A percentile compares a stretch with the other conserved stretches of the same genome.
These are phyloP conservation scores for Punctoribates punctum DNA, from an alignment of 2,888 invertebrate genomes.

Conservation along the genomic window DNA sequence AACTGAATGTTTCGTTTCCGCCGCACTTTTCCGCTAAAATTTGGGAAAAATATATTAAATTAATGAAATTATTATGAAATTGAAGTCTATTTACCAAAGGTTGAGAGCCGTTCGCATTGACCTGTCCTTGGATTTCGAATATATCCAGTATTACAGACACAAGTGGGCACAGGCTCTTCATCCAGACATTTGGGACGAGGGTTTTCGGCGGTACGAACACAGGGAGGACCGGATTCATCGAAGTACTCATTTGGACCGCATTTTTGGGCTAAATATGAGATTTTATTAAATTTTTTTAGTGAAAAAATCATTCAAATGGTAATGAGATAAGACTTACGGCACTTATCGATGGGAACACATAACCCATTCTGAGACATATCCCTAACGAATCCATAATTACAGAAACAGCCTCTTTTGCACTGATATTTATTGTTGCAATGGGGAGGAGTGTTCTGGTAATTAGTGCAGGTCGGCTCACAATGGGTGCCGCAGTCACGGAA, in stretches of 20 bases:
- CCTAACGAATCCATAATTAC: constrained; percentile 40
- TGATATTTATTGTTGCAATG: constrained; percentile 35
- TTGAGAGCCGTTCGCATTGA: constrained; percentile 26
- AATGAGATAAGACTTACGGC: constrained; percentile 36
- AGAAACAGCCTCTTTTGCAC: constrained; percentile 43
- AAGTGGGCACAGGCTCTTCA: constrained; percentile 10
- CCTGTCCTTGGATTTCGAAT: constrained; percentile 24
- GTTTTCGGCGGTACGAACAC: constrained; percentile 25
- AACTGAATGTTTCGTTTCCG: constrained; percentile 39
- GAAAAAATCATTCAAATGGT: not conserved
- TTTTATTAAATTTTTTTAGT: not conserved
- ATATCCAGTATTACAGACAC: constrained; percentile 42
- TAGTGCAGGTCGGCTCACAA: constrained; percentile 41
- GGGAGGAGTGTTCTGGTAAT: constrained; percentile 35
- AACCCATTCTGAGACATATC: constrained; percentile 40
- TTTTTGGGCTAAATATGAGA: constrained; percentile 38
- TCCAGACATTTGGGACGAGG: constrained; percentile 42
- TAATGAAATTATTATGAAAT: not conserved
- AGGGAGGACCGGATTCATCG: constrained; percentile 41
- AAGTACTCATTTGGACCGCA: constrained; percentile 41
- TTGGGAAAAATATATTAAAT: not conserved
- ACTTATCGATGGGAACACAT: constrained; percentile 37
- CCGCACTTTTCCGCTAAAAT: constrained; percentile 18
- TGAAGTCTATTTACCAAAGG: constrained; percentile 12
- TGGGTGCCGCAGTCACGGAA: constrained; percentile 37